Evolutionary conservation across 2,888 invertebrate genomes (phyloP).

Genomic region (Melitaea athalia): DNA sequence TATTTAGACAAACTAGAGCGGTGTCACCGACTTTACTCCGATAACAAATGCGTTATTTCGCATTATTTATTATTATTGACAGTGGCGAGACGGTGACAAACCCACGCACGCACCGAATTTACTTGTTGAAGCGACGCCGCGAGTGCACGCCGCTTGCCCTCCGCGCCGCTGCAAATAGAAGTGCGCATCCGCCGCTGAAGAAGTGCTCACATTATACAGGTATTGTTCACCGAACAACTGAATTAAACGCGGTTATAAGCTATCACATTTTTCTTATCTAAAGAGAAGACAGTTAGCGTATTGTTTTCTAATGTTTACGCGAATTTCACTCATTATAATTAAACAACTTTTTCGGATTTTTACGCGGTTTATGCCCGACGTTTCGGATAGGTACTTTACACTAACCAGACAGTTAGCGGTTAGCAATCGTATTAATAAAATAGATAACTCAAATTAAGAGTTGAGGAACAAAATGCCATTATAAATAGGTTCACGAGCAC

Average conservation of each 20-base stretch:
- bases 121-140: conserved; percentile 54
- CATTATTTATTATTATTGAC: conserved; percentile 79
- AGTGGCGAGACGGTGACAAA: conserved; percentile 78
- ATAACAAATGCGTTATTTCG: conserved; percentile 74
- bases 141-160: conserved; percentile 53
- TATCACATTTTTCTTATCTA: too few species aligned
- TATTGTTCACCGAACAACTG: background rate
- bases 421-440: background rate
- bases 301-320: too few species aligned
- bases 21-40: conserved; percentile 74
- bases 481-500: conserved; percentile 29
- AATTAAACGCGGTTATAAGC: too few species aligned
- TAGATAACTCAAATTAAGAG: conserved; percentile 18
- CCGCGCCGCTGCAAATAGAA: conserved; percentile 62
- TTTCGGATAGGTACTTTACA: too few species aligned
- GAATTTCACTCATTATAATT: too few species aligned
- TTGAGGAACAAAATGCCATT: conserved; percentile 25
- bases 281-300: too few species aligned
- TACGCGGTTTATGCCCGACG: too few species aligned
- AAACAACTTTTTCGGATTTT: too few species aligned
- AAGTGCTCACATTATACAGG: background rate
- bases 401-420: too few species aligned
- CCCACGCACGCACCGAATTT: conserved; percentile 69
- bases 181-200: conserved; percentile 32
- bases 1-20: conserved; percentile 78